Base-by-base conservation (phyloP, 2,888 invertebrate genomes). In the Amphipoea oculea region DNA sequence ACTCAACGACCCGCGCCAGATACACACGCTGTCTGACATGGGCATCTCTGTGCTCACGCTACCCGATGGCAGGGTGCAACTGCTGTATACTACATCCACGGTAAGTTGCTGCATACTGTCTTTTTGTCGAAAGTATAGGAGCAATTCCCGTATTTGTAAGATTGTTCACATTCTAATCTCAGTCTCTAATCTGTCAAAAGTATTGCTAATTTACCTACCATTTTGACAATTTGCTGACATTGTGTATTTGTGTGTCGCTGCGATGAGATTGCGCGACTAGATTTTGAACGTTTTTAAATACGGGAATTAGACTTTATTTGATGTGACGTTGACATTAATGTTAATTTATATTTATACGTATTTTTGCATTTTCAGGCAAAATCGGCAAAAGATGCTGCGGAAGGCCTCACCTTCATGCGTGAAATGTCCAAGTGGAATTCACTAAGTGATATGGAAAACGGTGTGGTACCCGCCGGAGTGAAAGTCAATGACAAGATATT, bases 381-480 rank as follows among this genome's bases (percentile, higher is more conserved):
- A 92, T 98, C 98, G 17, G 97, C 98, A 0, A 98, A 98, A 89
- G 98, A 99, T 92, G 99, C 99, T 0, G 98, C 99, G 90, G 99
- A 99, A 95, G 99, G 99, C 0, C 96, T 99, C 60, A 97, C 98
- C 23, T 99, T 99, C 93, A 99, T 99, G 99, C 98, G 99, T 92
- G 99, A 99, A 96, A 99, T 99, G 99, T 98, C 99, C 1, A 99
- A 99, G 92, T 96, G 99, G 87, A 99, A 99, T 74, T 98, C 98
- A 88, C 95, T 98, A 82, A 98, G 98, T 91, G 98, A 98, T 76
- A 87, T 91, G 36, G 96, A 96, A 71, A 96, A 96, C 85, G 96
- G 96, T 2, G 96, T 96, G 2, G 92, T 94, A 0, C 93, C 96
- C 0, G 94, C 93, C 3, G 96, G 93, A 0, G 92, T 96, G 4